Conservation (phyloP, 2,113 vertebrate species). For the Poecile atricapillus region DNA sequence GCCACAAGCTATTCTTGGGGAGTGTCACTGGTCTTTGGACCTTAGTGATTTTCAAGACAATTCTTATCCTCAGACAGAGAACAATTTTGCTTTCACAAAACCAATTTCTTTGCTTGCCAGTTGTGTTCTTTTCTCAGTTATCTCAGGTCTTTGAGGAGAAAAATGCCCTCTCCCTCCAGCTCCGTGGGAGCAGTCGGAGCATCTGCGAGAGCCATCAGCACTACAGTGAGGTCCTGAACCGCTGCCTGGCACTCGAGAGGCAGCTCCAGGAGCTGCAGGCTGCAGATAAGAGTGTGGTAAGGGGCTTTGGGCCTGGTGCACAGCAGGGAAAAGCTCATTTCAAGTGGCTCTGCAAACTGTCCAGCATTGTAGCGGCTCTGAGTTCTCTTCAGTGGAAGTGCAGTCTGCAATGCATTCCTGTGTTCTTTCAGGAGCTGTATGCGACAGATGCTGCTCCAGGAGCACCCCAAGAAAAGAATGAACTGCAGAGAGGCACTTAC, state of each 20-base stretch:
- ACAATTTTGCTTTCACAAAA: background rate
- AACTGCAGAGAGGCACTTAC: conserved; percentile 58
- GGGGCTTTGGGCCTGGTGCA: background rate
- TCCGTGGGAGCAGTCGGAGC: conserved; percentile 54
- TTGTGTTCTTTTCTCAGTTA: conserved; percentile 59
- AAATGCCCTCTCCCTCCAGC: conserved; percentile 73
- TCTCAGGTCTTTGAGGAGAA: conserved; percentile 83
- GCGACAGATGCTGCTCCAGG: conserved; percentile 83
- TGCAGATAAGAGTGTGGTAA: conserved; percentile 43
- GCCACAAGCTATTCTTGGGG: background rate
- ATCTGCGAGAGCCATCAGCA: conserved; percentile 68
- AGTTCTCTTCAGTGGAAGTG: background rate
- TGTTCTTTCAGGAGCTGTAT: conserved; percentile 70
- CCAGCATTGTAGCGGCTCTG: background rate
- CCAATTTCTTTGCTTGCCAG: background rate
- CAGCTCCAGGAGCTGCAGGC: conserved; percentile 70
- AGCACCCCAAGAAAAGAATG: conserved; percentile 82
- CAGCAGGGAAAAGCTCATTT: background rate
- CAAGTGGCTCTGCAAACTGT: background rate
- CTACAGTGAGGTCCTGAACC: conserved; percentile 63
- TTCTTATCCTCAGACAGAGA: background rate
- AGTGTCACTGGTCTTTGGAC: background rate
- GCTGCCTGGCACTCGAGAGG: conserved; percentile 69
- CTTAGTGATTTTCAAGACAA: background rate
- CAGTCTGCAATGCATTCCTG: background rate